phyloP scores from a whole-genome alignment of 2,888 invertebrate species.

The Sinopyrophorus schimmeli region DNA sequence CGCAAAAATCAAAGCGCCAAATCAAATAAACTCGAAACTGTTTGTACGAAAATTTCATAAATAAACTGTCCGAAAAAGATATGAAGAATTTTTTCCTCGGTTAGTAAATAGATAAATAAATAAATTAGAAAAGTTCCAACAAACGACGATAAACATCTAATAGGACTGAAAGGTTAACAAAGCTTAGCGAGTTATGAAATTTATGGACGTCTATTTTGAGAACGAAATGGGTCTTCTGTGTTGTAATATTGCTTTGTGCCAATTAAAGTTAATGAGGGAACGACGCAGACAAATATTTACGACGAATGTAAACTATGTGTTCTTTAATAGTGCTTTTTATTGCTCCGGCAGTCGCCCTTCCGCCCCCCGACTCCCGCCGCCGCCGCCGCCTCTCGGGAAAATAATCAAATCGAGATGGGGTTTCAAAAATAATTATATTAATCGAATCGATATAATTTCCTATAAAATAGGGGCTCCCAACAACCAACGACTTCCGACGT shows the following conservation, averaged over 20 bases:
- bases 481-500: conserved; percentile 24
- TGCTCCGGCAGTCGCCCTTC: no score
- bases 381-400: no score
- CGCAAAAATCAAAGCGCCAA: no score
- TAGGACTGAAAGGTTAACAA: conserved; percentile 19
- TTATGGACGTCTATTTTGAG: conserved; percentile 25
- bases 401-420: conserved; percentile 13
- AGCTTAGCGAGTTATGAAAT: conserved; percentile 24
- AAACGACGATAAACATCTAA: conserved; percentile 22
- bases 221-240: conserved; percentile 18
- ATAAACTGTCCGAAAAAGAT: no score
- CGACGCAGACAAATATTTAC: conserved; percentile 20
- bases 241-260: conserved; percentile 23
- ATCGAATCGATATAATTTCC: conserved; percentile 24
- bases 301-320: conserved; percentile 14
- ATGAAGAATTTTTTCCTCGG: no score
- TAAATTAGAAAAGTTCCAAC: conserved; percentile 6
- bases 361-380: no score
- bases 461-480: conserved; percentile 20
- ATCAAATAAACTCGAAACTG: no score
- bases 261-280: conserved; percentile 28
- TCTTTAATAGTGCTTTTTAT: conserved; percentile 7
- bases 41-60: no score
- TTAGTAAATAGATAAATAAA: no score
- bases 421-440: conserved; percentile 17